phyloP scores from a whole-genome alignment of 2,113 vertebrate genomes.

The Cebidichthys violaceus region DNA sequence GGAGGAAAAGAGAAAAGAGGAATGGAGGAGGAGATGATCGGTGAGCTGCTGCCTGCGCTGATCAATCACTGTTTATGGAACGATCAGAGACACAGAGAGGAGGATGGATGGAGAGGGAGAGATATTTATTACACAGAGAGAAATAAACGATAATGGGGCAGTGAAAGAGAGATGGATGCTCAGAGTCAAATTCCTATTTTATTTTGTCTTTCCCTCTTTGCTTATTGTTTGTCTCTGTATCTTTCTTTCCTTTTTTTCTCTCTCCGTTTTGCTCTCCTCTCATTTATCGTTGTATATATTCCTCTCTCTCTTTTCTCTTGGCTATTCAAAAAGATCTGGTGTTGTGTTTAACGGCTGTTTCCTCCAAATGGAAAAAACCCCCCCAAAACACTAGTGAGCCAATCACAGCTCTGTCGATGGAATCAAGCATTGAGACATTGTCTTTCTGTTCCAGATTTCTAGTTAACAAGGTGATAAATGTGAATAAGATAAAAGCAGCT shows the following conservation, averaged over 20 bases:
- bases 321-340: not conserved
- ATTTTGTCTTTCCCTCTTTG: not conserved
- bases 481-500: not conserved
- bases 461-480: not conserved
- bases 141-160: constrained; percentile 38
- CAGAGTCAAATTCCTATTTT: not conserved
- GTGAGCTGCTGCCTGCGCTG: constrained; percentile 52
- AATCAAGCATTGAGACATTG: too few relatives aligned
- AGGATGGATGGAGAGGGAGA: constrained; percentile 17
- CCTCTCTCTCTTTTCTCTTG: not conserved
- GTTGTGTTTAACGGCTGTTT: not conserved
- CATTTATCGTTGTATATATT: not conserved
- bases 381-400: not conserved
- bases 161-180: constrained; percentile 34
- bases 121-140: constrained; percentile 34
- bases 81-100: constrained; percentile 24
- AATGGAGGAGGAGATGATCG: constrained; percentile 52
- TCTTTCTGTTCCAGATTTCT: not conserved
- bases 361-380: not conserved
- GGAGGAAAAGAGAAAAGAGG: constrained; percentile 50
- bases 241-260: not conserved
- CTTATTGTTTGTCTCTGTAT: not conserved
- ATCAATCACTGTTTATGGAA: constrained; percentile 76
- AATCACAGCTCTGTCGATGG: not conserved
- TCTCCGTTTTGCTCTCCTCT: not conserved